A percentile compares a stretch with the other conserved stretches of the same genome.
phyloP scores from a whole-genome alignment of 2,888 invertebrate species.

The Protophormia terraenovae region DNA sequence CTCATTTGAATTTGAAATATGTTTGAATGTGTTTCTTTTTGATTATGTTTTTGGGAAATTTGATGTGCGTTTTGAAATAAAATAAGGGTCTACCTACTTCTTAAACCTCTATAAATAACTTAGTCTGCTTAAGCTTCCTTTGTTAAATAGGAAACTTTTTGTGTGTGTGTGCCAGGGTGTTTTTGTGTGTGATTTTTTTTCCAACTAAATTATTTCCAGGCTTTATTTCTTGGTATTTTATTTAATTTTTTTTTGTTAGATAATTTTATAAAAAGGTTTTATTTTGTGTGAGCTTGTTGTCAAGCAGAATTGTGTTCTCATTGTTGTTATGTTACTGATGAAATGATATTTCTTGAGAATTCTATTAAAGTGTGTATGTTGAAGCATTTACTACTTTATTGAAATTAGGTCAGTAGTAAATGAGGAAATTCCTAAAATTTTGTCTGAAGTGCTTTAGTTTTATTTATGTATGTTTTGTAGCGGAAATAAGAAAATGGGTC shows the following conservation, averaged over 20 bases:
- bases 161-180: neutral
- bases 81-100: neutral
- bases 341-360: neutral
- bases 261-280: neutral
- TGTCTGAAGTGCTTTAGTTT: slow-evolving; percentile 36
- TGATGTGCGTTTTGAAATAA: neutral
- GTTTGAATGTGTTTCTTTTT: neutral
- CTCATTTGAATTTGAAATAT: neutral
- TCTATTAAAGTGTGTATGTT: neutral
- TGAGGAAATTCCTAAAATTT: slow-evolving; percentile 2
- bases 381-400: neutral
- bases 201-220: neutral
- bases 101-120: neutral
- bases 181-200: neutral
- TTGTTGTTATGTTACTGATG: too few relatives aligned
- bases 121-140: neutral
- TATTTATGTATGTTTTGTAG: too few relatives aligned
- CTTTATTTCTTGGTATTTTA: neutral
- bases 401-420: slow-evolving; percentile 40
- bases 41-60: neutral
- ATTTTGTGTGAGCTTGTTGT: neutral
- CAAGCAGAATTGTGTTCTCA: neutral
- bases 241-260: neutral
- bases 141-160: neutral
- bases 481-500: neutral